phyloP scores from a whole-genome alignment of 2,113 vertebrate genomes.

The Labrus mixtus region DNA sequence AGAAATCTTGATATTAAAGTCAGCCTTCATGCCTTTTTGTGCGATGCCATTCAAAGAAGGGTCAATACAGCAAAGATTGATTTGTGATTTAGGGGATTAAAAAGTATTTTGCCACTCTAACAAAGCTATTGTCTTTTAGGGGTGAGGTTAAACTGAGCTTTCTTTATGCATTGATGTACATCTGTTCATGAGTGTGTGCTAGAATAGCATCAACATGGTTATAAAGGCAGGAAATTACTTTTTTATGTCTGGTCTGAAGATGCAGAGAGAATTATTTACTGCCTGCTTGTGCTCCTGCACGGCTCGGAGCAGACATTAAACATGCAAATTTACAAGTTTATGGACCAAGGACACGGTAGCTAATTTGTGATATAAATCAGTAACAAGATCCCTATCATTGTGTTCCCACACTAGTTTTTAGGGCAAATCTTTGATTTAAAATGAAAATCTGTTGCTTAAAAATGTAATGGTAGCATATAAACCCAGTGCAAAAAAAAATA shows the following conservation, averaged over 20 bases:
- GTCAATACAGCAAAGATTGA: background rate
- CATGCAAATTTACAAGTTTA: slow-evolving; percentile 43
- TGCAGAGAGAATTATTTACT: slow-evolving; percentile 32
- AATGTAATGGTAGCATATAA: background rate
- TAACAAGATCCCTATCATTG: background rate
- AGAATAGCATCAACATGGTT: background rate
- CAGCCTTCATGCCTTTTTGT: background rate
- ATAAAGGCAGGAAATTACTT: slow-evolving; percentile 26
- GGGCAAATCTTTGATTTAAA: background rate
- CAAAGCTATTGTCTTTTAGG: background rate
- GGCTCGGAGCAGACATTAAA: slow-evolving; percentile 21
- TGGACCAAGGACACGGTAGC: background rate
- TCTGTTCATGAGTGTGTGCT: background rate
- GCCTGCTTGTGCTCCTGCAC: slow-evolving; percentile 1
- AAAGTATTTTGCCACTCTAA: background rate
- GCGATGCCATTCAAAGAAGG: background rate
- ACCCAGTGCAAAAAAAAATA: background rate
- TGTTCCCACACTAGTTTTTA: background rate
- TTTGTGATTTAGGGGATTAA: background rate
- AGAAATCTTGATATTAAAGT: background rate
- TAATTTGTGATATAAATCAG: slow-evolving; percentile 2
- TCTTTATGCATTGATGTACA: background rate
- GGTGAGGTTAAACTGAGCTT: background rate
- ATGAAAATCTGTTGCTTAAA: background rate
- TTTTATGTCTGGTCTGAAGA: slow-evolving; percentile 32